Base-by-base conservation (phyloP, 2,888 invertebrate genomes). In the Aethes cnicana region DNA sequence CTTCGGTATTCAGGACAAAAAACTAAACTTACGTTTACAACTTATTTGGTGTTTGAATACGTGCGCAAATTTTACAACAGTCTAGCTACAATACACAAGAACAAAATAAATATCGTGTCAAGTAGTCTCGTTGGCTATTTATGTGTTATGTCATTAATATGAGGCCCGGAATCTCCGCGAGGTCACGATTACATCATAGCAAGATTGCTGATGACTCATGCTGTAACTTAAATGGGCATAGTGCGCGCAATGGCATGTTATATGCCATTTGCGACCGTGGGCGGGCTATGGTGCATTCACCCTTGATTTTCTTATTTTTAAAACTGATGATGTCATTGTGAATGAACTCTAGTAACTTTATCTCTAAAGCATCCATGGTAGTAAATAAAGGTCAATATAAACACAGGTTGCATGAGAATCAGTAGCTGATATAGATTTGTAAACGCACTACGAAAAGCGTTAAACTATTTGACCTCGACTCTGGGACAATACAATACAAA, bases 161-260 rank as follows among this genome's bases (percentile, higher is more conserved):
- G 42, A 49, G 52, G 56, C 59, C 62, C 59, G 52, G 41, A 39
- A 25, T 20, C 28, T 42, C 12, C 18, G 1, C 54, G 48, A 48
- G 57, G 49, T 43, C 71, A 47, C 37, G n/a, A 62, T 74, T 74
- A 74, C 74, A 69, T 74, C 74, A 74, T 52, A 58, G 64, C 64
- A 55, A 61, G 48, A 58, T 62, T 39, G 11, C 32, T 43, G 20
- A 41, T 44, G 41, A 42, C 11, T 42, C 41, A 42, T 42, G n/a
- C 17, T 6, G 8, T 28, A 42, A 42, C 41, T 42, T 42, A 42
- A 41, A 42, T 42, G 41, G 41, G 7, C 17, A 26, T 18, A 12
- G 6, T 26, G 28, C 25, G 9, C 9, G 16, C 21, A n/a, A 4
- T 14, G n/a, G 5, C 16, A 21, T 21, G 7, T n/a, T 39, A 16